Evolutionary conservation across 2,797 vertebrate species (phyloP).

Genomic region (Phaenicophaeus curvirostris): DNA sequence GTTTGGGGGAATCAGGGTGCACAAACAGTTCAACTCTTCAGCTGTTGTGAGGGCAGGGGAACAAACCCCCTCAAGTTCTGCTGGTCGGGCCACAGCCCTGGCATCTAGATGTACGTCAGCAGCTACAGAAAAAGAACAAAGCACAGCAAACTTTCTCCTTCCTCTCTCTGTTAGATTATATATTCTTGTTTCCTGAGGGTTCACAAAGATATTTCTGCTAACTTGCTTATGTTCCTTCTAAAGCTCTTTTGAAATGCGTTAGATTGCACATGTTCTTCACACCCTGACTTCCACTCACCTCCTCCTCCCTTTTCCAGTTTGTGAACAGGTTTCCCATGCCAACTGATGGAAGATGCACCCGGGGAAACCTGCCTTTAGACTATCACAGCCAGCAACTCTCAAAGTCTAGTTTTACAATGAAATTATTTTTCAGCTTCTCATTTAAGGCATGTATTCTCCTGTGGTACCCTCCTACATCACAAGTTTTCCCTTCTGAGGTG

Average conservation of each 20-base stretch:
- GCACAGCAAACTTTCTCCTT: not conserved
- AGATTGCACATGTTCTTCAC: not conserved
- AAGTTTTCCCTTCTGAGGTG: not conserved
- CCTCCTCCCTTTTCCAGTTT: not conserved
- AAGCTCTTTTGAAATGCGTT: not conserved
- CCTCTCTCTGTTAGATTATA: not conserved
- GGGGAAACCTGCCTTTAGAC: not conserved
- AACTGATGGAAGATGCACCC: not conserved
- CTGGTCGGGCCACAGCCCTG: not conserved
- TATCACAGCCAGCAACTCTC: not conserved
- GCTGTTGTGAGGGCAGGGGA: not conserved
- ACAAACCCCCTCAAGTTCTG: accelerated
- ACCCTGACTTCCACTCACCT: not conserved
- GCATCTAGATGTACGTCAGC: not conserved
- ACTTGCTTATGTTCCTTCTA: not conserved
- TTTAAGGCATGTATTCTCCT: not conserved
- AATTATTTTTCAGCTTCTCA: constrained; percentile 1
- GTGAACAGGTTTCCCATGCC: not conserved
- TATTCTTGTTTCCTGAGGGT: not conserved
- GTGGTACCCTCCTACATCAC: not conserved
- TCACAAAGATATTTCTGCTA: not conserved
- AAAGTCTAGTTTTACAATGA: not conserved
- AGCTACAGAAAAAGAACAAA: not conserved
- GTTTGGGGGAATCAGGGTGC: not conserved
- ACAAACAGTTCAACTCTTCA: not conserved